Evolutionary conservation across 2,888 invertebrate genomes (phyloP).

Genomic region (Rotaria sp.): DNA sequence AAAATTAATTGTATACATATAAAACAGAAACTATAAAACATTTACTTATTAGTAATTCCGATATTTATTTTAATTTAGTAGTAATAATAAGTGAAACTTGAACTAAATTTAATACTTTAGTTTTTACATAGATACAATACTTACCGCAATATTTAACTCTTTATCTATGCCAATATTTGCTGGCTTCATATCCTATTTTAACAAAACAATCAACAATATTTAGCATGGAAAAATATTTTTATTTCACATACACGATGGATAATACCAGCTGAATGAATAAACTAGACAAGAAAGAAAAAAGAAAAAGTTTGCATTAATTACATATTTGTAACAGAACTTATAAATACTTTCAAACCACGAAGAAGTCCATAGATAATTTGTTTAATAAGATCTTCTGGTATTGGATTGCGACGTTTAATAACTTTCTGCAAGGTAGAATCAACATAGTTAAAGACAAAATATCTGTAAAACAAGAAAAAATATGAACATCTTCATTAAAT

Average conservation of each 20-base stretch:
- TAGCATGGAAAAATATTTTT: background rate
- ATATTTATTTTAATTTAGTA: too few species aligned
- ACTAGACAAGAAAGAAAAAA: background rate
- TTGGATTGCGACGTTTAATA: background rate
- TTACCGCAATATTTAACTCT: constrained; percentile 81
- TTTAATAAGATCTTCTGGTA: background rate
- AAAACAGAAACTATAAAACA: too few species aligned
- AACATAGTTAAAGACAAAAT: background rate
- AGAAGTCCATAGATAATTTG: background rate
- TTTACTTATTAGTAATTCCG: too few species aligned
- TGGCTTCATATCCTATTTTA: constrained; percentile 67
- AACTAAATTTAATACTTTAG: too few species aligned
- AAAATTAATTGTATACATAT: too few species aligned
- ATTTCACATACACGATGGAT: background rate
- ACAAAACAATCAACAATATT: constrained; percentile 58
- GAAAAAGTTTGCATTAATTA: background rate
- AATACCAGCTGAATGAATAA: constrained; percentile 2
- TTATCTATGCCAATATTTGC: constrained; percentile 98
- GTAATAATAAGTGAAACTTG: too few species aligned
- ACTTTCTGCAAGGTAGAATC: background rate
- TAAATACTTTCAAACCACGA: background rate
- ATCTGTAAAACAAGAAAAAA: background rate
- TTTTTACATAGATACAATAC: background rate
- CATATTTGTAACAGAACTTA: background rate
- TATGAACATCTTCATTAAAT: background rate